A percentile compares a stretch with the other conserved stretches of the same genome.
Evolutionary conservation across 2,113 vertebrate species (phyloP).

Genomic region (Rhizomys pruinosus): DNA sequence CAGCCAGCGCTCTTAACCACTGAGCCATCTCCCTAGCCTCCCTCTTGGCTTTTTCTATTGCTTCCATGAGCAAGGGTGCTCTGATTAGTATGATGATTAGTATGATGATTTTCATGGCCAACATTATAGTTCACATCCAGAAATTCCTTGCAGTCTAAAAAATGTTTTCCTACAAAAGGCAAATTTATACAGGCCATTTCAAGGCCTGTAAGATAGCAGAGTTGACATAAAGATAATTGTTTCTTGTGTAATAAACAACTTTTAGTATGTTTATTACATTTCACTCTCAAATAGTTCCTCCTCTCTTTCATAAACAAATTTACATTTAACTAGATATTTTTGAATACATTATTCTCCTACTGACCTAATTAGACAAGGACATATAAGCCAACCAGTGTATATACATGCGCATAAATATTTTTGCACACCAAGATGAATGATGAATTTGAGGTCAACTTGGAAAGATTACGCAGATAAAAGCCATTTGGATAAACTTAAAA

Average conservation of each 20-base stretch:
- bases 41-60: no score
- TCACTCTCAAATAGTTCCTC: neutral
- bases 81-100: neutral
- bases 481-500: no score
- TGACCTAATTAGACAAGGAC: slow-evolving; percentile 12
- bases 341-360: slow-evolving; percentile 19
- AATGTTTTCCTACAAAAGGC: neutral
- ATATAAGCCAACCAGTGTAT: neutral
- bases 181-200: neutral
- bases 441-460: slow-evolving; percentile 18
- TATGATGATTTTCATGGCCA: no score
- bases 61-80: neutral
- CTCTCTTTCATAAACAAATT: neutral
- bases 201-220: neutral
- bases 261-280: neutral
- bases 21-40: no score
- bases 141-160: neutral
- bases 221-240: neutral
- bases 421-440: slow-evolving; percentile 4
- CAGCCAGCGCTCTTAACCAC: no score
- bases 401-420: slow-evolving; percentile 24
- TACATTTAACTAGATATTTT: no score
- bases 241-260: slow-evolving; percentile 22
- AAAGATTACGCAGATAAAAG: no score
- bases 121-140: no score